A percentile compares a stretch with the other conserved stretches of the same genome.
Conservation (phyloP, 30 jellyfish, hydroid and myxozoan genomes). For the Pelagia noctiluca region DNA sequence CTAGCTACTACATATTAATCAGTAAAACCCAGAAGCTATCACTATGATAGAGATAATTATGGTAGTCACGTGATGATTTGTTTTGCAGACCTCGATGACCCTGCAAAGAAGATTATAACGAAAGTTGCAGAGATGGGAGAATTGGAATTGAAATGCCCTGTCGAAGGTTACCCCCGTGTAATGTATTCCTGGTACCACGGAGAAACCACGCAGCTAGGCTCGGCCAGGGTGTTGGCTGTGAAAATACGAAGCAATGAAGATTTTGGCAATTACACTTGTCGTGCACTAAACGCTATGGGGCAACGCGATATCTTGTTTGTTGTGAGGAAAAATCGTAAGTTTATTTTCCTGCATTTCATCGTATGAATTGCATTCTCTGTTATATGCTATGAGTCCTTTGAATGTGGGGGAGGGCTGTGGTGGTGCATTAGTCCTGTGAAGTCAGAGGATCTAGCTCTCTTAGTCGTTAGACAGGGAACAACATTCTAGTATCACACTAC, state of each 20-base stretch:
- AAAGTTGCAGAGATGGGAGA: neutral
- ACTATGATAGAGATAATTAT: neutral
- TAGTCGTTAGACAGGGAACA: too few relatives aligned
- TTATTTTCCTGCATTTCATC: neutral
- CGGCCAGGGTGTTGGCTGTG: conserved; percentile 12
- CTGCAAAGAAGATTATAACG: neutral
- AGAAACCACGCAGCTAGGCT: neutral
- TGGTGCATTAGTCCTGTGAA: too few relatives aligned
- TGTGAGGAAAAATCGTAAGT: neutral
- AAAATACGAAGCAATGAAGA: conserved; percentile 7
- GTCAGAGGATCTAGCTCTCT: too few relatives aligned
- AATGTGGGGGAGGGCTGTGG: too few relatives aligned
- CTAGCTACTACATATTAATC: neutral
- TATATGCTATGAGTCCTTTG: too few relatives aligned
- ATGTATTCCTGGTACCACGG: neutral
- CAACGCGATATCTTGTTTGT: conserved; percentile 11
- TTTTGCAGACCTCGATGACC: neutral
- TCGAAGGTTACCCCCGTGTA: neutral
- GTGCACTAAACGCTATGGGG: conserved; percentile 48
- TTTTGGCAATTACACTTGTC: conserved; percentile 57
- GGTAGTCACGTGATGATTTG: neutral
- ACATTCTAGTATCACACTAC: too few relatives aligned
- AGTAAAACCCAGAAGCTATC: neutral
- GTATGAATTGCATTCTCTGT: too few relatives aligned
- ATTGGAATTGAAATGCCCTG: neutral